Evolutionary conservation across 2,888 invertebrate species (phyloP), one percentile per base, ranked within the genome.

Genomic region (Epirrita christyi): DNA sequence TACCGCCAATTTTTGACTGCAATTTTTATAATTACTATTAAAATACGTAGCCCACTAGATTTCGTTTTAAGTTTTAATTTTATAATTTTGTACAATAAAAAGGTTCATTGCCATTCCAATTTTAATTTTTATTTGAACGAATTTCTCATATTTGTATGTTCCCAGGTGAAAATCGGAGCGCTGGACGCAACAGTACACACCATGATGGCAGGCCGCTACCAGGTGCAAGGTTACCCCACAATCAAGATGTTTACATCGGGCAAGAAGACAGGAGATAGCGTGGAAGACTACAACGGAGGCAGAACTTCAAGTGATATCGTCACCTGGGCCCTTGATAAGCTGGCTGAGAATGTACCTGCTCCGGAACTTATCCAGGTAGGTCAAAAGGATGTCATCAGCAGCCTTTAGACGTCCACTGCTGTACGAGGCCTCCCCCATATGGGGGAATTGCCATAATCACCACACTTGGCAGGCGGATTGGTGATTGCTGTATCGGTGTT

Each of bases 111-210:
- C 21, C 4, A 21, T 21, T 3, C 4, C 21, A 21, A 21, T 21
- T 21, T 21, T 3, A 21, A 21, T 4, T 21, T 4, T 2, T 21
- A 21, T 21, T 3, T 4, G 4, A 21, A 21, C 2, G 21, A 21
- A 21, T 21, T 3, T n/a, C 13, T 14, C 13, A 38, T 2, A 0
- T 6, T 7, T 6, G 7, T 14, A 11, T 14, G 7, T 13, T 41
- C 48, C 29, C 46, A 72, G 93, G 93, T 96, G 11, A 99, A 99
- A 92, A 83, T 99, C 13, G 99, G 99, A 58, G 98, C 99, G 2
- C 83, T 99, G 0, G 99, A 99, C 92, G 98, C 99, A 0, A 99
- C 99, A 0, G 96, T 96, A 0, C 96, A 99, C 88, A 95, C 95
- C 59, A 83, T 92, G 10, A 97, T 96, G 86, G 97, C 98, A 0